Evolutionary conservation across 1,140 invertebrate genomes (phyloP).

Genomic region (Zaprionus lachaisei): DNA sequence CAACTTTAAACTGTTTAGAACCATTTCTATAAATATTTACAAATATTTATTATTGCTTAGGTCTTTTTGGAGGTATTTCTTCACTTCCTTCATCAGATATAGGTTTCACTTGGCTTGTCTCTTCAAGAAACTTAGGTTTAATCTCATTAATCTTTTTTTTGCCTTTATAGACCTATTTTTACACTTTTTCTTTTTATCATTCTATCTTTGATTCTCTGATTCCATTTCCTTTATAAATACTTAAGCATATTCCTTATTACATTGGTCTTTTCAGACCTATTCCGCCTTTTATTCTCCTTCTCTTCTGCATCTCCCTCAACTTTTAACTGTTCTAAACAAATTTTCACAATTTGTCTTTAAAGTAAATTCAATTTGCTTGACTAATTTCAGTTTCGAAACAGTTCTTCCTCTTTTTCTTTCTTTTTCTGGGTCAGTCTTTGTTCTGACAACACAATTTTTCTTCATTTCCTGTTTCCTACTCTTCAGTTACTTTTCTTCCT

Average conservation of each 20-base stretch:
- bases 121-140: no score
- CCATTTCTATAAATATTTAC: no score
- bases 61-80: no score
- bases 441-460: constrained; percentile 12
- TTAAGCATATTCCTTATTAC: not conserved
- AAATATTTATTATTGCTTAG: no score
- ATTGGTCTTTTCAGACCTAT: not conserved
- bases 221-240: accelerated
- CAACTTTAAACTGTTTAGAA: no score
- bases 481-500: not conserved
- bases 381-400: not conserved
- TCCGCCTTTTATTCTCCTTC: not conserved
- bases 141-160: no score
- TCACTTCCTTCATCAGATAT: not conserved
- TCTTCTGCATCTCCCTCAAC: not conserved
- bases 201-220: no score
- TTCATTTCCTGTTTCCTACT: constrained; percentile 3
- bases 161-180: no score
- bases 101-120: no score
- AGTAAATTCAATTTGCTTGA: not conserved
- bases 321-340: not conserved
- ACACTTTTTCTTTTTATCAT: no score
- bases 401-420: not conserved
- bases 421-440: not conserved
- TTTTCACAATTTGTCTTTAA: not conserved